Evolutionary conservation across 2,113 vertebrate genomes (phyloP), one percentile per base, ranked within the genome.

Genomic region (Cacatua alba): DNA sequence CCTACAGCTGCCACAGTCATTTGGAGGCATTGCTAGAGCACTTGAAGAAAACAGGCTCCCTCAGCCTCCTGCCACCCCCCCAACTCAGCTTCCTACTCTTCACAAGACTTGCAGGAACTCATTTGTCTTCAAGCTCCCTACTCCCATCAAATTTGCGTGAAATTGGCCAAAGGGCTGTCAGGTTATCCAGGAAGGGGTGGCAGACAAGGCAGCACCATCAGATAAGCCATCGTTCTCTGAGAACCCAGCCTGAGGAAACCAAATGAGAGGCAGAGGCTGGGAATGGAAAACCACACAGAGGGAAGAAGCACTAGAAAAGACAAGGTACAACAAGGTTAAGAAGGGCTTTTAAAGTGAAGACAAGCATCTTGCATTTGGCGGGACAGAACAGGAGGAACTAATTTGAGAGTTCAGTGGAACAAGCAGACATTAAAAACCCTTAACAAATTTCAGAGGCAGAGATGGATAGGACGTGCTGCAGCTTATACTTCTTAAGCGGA

Each of bases 231-330:
- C 35, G 35, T 62, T 46, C 88, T 82, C 86, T 80, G 75, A 92
- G 86, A 95, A 94, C 16, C 37, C 92, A 86, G 92, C 91, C 92
- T 53, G 78, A 79, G 81, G 86, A 96, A 94, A 94, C 25, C n/a
- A 62, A 87, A 18, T 1, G 1, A 80, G 71, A 93, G 59, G 46
- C 74, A 75, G 52, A 78, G 37, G 72, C 83, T 96, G 87, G 86
- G 96, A 97, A 95, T 18, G 5, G 2, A 70, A 95, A 94, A 86
- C 85, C 94, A 79, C 63, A 33, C 17, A 39, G 74, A 91, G 57
- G 55, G 65, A 84, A 91, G 76, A 48, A 60, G 48, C 3, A 1
- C 62, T 60, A 39, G 41, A 83, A 86, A 82, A 72, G 71, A 57
- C 65, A 86, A 31, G 41, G 93, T 2, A 81, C 51, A 93, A 82